phyloP scores from a whole-genome alignment of 1,140 invertebrate genomes.

The Laupala kohalensis region DNA sequence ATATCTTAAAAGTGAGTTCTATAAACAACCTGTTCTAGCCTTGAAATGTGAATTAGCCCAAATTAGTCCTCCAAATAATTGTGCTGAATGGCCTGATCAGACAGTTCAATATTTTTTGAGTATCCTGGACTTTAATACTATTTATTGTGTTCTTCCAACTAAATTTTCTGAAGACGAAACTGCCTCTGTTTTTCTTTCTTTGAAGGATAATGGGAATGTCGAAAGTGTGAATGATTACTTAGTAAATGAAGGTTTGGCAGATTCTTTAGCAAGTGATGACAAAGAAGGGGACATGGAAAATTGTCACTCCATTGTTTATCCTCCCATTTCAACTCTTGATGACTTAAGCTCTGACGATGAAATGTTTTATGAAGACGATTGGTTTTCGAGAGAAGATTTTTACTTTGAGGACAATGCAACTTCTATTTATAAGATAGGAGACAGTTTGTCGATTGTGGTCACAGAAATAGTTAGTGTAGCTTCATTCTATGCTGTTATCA shows the following conservation, averaged over 20 bases:
- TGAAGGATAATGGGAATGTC: background rate
- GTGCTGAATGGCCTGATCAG: background rate
- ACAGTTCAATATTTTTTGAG: background rate
- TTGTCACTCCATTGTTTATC: background rate
- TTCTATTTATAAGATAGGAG: background rate
- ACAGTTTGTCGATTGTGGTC: background rate
- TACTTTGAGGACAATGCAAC: background rate
- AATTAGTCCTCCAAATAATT: background rate
- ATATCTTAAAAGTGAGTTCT: background rate
- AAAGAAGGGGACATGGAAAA: background rate
- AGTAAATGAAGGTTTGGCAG: background rate
- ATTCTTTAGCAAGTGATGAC: background rate
- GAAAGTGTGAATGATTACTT: background rate
- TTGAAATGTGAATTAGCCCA: background rate
- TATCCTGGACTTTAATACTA: background rate
- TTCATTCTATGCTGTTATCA: background rate
- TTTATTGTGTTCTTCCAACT: background rate
- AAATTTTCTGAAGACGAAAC: background rate
- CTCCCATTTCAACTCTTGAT: background rate
- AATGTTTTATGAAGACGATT: background rate
- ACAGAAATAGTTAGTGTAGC: background rate
- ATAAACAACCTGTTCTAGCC: background rate
- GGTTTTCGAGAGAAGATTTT: too few species aligned
- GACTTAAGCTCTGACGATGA: background rate
- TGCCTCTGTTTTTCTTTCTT: background rate